These are phyloP conservation scores for Chrysodeixis includens DNA, from an alignment of 2,888 invertebrate genomes.

Conservation along the genomic window DNA sequence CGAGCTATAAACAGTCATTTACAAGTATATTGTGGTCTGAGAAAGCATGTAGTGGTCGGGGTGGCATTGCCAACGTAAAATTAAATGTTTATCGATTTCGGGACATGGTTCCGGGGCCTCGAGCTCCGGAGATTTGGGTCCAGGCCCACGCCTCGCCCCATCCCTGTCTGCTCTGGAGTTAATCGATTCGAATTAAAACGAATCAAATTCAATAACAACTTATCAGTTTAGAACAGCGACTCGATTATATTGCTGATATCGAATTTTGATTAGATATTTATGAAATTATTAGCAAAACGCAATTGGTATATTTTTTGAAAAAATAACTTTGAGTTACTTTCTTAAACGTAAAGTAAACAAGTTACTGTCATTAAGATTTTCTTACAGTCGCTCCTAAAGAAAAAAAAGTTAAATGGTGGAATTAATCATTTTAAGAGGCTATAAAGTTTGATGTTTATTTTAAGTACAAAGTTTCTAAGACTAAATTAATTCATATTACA, in stretches of 20 bases:
- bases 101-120: constrained; percentile 39
- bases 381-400: too few relatives aligned
- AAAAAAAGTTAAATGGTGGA: too few relatives aligned
- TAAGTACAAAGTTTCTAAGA: background rate
- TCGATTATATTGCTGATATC: background rate
- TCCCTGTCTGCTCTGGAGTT: constrained; percentile 21
- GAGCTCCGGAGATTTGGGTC: constrained; percentile 26
- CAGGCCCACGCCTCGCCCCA: constrained; percentile 24
- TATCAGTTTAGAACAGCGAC: background rate
- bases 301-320: too few relatives aligned
- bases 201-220: constrained; percentile 9
- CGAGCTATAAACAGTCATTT: constrained; percentile 40
- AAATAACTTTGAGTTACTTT: too few relatives aligned
- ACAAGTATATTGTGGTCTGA: constrained; percentile 34
- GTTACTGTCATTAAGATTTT: too few relatives aligned
- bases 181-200: constrained; percentile 28
- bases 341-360: too few relatives aligned
- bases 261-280: background rate
- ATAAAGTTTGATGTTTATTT: background rate
- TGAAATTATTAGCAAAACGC: background rate
- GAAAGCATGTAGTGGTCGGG: constrained; percentile 35
- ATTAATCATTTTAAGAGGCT: background rate
- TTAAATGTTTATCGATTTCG: constrained; percentile 65
- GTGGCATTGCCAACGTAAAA: constrained; percentile 40
- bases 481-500: background rate